Percentiles rank a stretch among this genome's conserved stretches.
Evolutionary conservation across 2,113 vertebrate species (phyloP).

Genomic region (Xiphophorus maculatus): DNA sequence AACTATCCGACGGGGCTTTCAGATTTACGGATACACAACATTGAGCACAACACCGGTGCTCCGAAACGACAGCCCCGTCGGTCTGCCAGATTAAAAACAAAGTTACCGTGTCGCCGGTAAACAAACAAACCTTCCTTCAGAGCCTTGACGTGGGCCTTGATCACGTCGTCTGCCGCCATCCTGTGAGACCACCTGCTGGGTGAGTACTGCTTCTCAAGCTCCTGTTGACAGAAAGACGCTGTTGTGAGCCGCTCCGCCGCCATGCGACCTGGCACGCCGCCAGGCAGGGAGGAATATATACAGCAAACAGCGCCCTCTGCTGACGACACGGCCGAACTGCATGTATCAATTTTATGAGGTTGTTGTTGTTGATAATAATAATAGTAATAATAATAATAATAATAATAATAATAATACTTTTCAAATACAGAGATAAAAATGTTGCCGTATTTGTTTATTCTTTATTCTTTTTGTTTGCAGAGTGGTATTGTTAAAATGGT

Average conservation of each 20-base stretch:
- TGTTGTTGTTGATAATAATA: no score
- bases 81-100: background rate
- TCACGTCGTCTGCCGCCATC: slow-evolving; percentile 80
- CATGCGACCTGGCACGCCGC: slow-evolving; percentile 18
- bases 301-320: slow-evolving; percentile 44
- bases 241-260: slow-evolving; percentile 35
- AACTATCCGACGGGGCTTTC: background rate
- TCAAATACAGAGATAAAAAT: no score
- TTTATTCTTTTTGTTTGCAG: background rate
- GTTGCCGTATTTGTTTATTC: no score
- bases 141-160: slow-evolving; percentile 78
- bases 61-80: background rate
- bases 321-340: background rate
- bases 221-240: slow-evolving; percentile 72
- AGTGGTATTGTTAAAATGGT: background rate
- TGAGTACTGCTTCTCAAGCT: slow-evolving; percentile 85
- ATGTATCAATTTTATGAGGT: background rate
- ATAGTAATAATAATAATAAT: no score
- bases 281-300: background rate
- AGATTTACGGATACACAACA: background rate
- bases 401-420: no score
- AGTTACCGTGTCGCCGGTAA: background rate
- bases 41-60: slow-evolving; percentile 19
- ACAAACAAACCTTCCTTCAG: slow-evolving; percentile 80
- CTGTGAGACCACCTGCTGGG: slow-evolving; percentile 88